Evolutionary conservation across 2,113 vertebrate genomes (phyloP).

Genomic region (Elephantulus edwardii): DNA sequence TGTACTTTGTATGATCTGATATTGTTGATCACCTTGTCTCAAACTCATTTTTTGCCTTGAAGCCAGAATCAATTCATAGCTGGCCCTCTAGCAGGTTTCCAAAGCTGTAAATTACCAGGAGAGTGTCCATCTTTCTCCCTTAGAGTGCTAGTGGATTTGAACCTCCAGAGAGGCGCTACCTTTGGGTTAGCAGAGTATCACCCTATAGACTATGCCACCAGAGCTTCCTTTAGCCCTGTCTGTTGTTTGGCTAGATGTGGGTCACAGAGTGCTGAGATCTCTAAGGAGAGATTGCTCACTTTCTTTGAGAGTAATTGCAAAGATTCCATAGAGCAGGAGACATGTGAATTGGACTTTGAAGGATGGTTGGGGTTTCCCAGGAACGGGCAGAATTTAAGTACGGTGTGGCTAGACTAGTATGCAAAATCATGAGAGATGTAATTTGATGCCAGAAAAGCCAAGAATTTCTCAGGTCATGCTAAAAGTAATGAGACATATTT

Average conservation of each 20-base stretch:
- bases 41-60: no score
- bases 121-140: no score
- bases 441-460: neutral
- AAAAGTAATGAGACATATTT: constrained; percentile 65
- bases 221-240: no score
- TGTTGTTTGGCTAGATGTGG: neutral
- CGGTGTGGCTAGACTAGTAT: neutral
- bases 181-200: no score
- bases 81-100: no score
- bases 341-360: neutral
- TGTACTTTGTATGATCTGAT: no score
- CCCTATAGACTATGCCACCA: no score
- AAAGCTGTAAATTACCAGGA: no score
- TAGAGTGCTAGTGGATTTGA: no score
- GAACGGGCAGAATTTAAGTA: neutral
- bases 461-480: constrained; percentile 37
- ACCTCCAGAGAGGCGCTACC: no score
- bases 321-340: neutral
- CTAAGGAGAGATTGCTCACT: neutral
- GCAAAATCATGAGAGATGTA: neutral
- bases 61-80: no score
- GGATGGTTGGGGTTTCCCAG: neutral
- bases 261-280: neutral
- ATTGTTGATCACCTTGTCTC: no score
- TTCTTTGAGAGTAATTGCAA: neutral